These are phyloP conservation scores for Diadophis punctatus DNA, from an alignment of 2,113 vertebrate genomes.

Conservation along the genomic window DNA sequence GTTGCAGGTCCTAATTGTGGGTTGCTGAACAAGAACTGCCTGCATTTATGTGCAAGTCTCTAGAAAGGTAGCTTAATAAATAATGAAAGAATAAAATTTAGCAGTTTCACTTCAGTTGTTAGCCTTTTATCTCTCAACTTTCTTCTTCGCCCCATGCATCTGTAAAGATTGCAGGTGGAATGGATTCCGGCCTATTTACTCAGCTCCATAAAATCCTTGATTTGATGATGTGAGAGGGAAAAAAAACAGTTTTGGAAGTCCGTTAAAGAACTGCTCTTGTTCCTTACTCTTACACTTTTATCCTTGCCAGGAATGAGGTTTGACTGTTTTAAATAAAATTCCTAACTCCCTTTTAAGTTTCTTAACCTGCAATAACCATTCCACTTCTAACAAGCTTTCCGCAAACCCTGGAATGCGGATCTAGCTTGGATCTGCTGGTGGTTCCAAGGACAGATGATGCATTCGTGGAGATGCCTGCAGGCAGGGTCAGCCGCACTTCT, in stretches of 20 bases:
- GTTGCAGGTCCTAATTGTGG: background rate
- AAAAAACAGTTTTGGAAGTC: background rate
- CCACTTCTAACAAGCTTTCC: constrained; percentile 29
- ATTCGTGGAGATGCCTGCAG: constrained; percentile 33
- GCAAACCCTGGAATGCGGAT: constrained; percentile 35
- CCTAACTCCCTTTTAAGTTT: constrained; percentile 41
- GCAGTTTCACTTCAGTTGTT: background rate
- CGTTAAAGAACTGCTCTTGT: background rate
- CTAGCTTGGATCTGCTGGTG: constrained; percentile 22
- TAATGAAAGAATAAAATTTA: background rate
- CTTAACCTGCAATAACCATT: background rate
- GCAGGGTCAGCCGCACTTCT: constrained; percentile 19
- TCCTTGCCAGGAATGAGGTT: background rate
- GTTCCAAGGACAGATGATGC: constrained; percentile 33
- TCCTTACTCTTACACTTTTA: background rate
- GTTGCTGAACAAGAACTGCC: background rate
- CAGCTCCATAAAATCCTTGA: background rate
- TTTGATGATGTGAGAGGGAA: background rate
- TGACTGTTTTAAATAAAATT: background rate
- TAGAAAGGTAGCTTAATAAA: background rate
- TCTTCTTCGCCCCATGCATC: background rate
- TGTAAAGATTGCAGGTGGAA: background rate
- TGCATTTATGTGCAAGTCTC: background rate
- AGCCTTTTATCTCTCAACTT: background rate
- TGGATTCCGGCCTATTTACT: background rate